A percentile compares a stretch with the other conserved stretches of the same genome.
Conservation (phyloP, 2,888 invertebrate species). For the Trileptium ribeirensis region DNA sequence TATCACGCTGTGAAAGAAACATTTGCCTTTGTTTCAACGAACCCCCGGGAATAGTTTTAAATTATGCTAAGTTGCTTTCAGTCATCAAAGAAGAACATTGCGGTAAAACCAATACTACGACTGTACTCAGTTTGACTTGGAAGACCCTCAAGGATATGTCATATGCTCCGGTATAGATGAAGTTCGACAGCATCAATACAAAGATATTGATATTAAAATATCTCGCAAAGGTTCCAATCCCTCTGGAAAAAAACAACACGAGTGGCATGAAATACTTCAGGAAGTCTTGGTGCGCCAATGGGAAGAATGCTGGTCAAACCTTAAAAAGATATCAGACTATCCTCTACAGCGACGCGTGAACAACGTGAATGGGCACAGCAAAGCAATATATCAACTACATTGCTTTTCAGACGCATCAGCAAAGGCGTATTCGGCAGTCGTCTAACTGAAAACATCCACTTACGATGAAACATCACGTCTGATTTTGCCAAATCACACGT, state of each 20-base stretch:
- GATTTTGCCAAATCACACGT: too few relatives aligned
- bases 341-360: too few relatives aligned
- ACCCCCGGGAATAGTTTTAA: background rate
- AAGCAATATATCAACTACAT: too few relatives aligned
- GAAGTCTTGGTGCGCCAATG: background rate
- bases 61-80: too few relatives aligned
- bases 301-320: too few relatives aligned
- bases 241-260: constrained; percentile 20
- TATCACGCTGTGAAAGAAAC: background rate
- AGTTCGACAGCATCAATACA: background rate
- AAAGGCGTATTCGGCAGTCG: background rate
- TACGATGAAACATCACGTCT: too few relatives aligned
- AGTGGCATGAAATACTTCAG: constrained; percentile 19
- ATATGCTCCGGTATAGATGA: background rate
- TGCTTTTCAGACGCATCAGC: background rate
- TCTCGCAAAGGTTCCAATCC: constrained; percentile 28
- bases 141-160: background rate
- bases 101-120: too few relatives aligned
- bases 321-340: too few relatives aligned
- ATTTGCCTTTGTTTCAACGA: background rate
- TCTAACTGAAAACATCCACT: too few relatives aligned
- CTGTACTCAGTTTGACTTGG: background rate
- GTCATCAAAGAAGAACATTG: too few relatives aligned
- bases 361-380: too few relatives aligned
- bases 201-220: background rate